Conservation (phyloP, 2,888 invertebrate species). For the Hirudinaria manillensis region DNA sequence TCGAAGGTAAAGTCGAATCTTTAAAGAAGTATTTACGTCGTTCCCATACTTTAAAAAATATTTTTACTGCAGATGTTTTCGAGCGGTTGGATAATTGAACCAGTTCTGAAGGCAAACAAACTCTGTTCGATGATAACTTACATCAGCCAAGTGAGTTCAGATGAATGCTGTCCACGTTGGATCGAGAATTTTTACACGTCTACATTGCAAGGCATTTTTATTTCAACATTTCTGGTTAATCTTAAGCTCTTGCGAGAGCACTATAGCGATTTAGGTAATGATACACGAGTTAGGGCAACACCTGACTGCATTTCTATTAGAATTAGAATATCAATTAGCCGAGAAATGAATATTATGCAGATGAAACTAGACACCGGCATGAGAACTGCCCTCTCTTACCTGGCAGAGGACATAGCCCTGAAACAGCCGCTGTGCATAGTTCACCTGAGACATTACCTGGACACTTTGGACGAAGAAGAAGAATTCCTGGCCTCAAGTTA, state of each 20-base stretch:
- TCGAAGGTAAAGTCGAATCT: neutral
- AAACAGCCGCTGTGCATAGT: constrained; percentile 31
- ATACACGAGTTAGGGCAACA: too few relatives aligned
- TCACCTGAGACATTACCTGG: constrained; percentile 26
- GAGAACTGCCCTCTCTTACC: neutral
- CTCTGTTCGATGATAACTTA: constrained; percentile 31
- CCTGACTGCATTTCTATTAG: too few relatives aligned
- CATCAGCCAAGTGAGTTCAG: constrained; percentile 27
- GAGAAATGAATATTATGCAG: neutral
- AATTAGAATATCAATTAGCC: neutral
- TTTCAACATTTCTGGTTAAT: neutral
- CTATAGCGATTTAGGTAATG: neutral
- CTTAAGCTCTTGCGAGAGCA: neutral
- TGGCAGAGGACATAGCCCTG: constrained; percentile 26
- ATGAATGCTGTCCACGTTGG: neutral
- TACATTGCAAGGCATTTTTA: neutral
- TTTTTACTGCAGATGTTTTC: constrained; percentile 19
- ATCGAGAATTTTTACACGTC: neutral
- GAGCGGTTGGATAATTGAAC: constrained; percentile 32
- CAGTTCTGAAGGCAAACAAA: constrained; percentile 27
- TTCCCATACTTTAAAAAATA: neutral
- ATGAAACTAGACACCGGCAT: constrained; percentile 13
- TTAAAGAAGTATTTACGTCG: too few relatives aligned
- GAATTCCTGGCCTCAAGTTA: neutral
- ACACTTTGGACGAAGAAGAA: neutral